These are phyloP conservation scores for Theretra japonica DNA, from an alignment of 2,888 invertebrate genomes.

Conservation along the genomic window DNA sequence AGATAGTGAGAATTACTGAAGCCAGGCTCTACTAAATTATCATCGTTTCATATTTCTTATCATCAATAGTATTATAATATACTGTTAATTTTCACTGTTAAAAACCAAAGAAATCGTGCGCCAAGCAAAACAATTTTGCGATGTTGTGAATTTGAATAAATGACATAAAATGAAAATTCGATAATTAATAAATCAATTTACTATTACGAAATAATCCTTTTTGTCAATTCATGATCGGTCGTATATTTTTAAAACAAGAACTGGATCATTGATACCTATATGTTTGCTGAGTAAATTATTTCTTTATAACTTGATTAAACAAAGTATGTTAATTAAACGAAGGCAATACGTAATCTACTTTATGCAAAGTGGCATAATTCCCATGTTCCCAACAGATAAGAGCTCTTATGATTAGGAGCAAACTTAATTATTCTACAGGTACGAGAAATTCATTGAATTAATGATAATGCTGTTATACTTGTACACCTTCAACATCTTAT, in stretches of 20 bases:
- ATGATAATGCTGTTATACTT: not conserved
- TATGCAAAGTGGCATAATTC: conserved; percentile 1
- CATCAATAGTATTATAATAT: no score
- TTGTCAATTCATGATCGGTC: no score
- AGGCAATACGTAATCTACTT: conserved; percentile 7
- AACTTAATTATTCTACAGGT: conserved; percentile 16
- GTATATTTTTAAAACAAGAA: not conserved
- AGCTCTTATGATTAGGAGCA: conserved; percentile 22
- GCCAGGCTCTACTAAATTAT: no score
- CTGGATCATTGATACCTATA: not conserved
- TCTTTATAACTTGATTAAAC: not conserved
- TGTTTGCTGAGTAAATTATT: not conserved
- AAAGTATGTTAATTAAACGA: not conserved
- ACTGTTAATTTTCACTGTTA: no score
- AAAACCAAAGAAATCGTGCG: no score
- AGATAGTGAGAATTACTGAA: no score
- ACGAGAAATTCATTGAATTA: conserved; percentile 12
- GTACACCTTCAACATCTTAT: not conserved
- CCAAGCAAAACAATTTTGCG: no score
- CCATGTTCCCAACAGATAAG: conserved; percentile 14
- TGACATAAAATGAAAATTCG: no score
- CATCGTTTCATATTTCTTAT: no score
- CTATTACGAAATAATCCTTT: no score
- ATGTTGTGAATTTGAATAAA: no score
- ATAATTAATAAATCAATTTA: no score